These are phyloP conservation scores for Bombus difficillimus DNA, from an alignment of 1,140 invertebrate genomes.

Conservation along the genomic window DNA sequence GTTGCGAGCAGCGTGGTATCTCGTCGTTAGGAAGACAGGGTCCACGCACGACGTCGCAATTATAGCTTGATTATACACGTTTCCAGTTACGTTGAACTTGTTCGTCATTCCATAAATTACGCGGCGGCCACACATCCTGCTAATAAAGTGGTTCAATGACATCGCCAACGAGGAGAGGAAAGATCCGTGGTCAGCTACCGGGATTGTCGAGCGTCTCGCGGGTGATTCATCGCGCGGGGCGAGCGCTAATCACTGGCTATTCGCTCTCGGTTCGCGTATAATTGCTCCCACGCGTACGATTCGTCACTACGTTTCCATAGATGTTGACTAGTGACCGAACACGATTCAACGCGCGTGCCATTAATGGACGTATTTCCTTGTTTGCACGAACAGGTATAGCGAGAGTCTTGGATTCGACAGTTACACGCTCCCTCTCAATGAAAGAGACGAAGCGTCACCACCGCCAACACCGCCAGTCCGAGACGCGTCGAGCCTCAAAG, in stretches of 20 bases:
- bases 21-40: conserved; percentile 18
- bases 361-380: conserved; percentile 32
- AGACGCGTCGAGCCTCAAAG: conserved; percentile 88
- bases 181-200: not conserved
- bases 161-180: conserved; percentile 21
- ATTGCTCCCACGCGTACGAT: conserved; percentile 52
- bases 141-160: conserved; percentile 68
- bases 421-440: conserved; percentile 80
- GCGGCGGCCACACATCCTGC: conserved; percentile 48
- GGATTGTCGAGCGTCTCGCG: conserved; percentile 16
- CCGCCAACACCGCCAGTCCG: conserved; percentile 86
- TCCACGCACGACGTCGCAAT: conserved; percentile 23
- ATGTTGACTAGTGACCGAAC: not conserved
- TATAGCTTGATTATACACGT: conserved; percentile 53
- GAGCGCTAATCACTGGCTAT: conserved; percentile 48
- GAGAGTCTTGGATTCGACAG: conserved; percentile 81
- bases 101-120: conserved; percentile 66
- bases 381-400: conserved; percentile 74
- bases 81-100: conserved; percentile 60
- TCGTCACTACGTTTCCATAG: conserved; percentile 6
- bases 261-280: conserved; percentile 34
- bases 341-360: not conserved
- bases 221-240: conserved; percentile 55
- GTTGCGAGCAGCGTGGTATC: not conserved
- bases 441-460: conserved; percentile 81